Base-by-base conservation (phyloP, 2,797 vertebrate species). In the Neoniphon sammara region DNA sequence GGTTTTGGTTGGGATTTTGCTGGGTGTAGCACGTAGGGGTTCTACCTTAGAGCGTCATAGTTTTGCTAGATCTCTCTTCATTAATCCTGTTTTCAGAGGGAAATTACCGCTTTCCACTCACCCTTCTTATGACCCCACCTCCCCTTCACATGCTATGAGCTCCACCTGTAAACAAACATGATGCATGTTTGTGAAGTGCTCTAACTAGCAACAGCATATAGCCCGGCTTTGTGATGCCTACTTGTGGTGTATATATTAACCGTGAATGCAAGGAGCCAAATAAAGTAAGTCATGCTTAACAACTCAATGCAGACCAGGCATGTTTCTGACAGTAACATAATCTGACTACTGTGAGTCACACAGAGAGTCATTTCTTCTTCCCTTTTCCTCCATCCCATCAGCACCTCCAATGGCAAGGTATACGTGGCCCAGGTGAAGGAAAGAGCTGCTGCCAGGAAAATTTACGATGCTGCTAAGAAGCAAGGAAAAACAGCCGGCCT, bases 391-490 rank as follows among this genome's bases (percentile, higher is more conserved):
- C 75, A 18, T 66, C 47, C 71, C 80, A 53, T 72, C 83, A 96
- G 95, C 80, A 94, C 89, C 23, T 93, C 94, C 66, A 90, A 92
- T 14, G 92, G 92, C 73, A 95, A 96, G 85, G 88, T 92, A 77
- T 94, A 96, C 12, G 82, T 94, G 82, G 95, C 94, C 23, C 91
- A 96, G 89, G 95, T 96, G 82, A 95, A 94, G 87, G 95, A 96
- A 86, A 94, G 95, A 85, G 89, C 93, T 7, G 92, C 93, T 23
- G 95, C 95, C 84, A 95, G 95, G 91, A 96, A 95, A 92, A 95
- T 96, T 21, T 96, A 96, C 30, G 94, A 96, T 7, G 90, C 93
- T 18, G 95, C 95, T 34, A 94, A 95, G 88, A 93, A 92, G 75
- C 94, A 94, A 73, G 95, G 95, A 60, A 94, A 95, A 89, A 95